Evolutionary conservation across 37 sponge, comb jelly and placozoan species (phyloP).

Genomic region (Cladorhizidae sp.): DNA sequence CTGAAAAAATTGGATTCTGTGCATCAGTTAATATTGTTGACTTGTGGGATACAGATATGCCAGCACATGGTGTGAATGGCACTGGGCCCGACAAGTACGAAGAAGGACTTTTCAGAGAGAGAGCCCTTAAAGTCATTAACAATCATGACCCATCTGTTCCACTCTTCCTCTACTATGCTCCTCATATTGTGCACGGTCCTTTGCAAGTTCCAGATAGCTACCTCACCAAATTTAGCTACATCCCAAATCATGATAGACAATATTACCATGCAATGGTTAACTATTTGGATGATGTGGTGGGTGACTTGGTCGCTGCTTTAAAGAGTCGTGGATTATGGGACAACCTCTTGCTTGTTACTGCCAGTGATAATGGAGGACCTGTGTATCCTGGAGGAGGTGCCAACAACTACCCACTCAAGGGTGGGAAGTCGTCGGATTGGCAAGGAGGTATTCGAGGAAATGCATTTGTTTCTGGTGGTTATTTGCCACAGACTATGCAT

Average conservation of each 20-base stretch:
- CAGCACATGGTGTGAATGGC: constrained; percentile 46
- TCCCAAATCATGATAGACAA: constrained; percentile 26
- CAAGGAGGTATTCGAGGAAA: too few species aligned
- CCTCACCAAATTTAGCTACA: constrained; percentile 27
- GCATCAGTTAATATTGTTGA: not conserved
- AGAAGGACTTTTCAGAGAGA: constrained; percentile 30
- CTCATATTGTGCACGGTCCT: constrained; percentile 41
- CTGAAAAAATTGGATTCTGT: constrained; percentile 17
- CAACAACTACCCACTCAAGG: constrained; percentile 59
- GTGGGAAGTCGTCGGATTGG: too few species aligned
- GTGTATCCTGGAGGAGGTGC: constrained; percentile 26
- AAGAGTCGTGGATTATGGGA: constrained; percentile 60
- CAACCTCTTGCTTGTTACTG: constrained; percentile 51
- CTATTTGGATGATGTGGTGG: constrained; percentile 17
- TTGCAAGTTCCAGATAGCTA: constrained; percentile 50
- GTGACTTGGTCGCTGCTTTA: constrained; percentile 16
- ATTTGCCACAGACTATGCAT: too few species aligned
- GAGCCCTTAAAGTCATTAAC: constrained; percentile 15
- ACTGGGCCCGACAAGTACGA: constrained; percentile 30
- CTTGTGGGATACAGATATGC: constrained; percentile 47
- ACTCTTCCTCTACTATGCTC: constrained; percentile 62
- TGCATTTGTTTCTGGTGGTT: too few species aligned
- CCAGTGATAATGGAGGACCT: constrained; percentile 65
- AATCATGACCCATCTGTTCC: constrained; percentile 45
- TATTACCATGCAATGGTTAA: constrained; percentile 51